phyloP scores from a whole-genome alignment of 2,113 vertebrate species.

The Procapra przewalskii region DNA sequence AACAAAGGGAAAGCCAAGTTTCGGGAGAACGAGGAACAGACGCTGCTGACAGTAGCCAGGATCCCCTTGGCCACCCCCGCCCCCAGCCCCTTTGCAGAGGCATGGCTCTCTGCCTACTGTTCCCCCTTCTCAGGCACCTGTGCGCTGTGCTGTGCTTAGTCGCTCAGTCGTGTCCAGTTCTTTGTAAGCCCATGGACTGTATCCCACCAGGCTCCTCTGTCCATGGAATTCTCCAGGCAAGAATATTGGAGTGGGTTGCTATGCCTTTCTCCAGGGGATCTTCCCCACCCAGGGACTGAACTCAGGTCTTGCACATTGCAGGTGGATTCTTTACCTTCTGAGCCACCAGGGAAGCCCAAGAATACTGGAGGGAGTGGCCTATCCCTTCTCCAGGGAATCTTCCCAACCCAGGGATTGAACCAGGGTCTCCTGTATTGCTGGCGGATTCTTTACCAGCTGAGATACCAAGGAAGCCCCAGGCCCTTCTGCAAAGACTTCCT shows the following conservation, averaged over 20 bases:
- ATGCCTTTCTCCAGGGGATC: not conserved
- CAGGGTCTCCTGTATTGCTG: not conserved
- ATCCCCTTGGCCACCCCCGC: not conserved
- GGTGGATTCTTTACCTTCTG: not conserved
- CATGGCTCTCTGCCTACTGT: too few relatives aligned
- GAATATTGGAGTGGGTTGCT: not conserved
- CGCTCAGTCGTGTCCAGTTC: not conserved
- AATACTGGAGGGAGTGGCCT: not conserved
- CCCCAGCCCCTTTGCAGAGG: not conserved
- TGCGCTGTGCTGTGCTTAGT: not conserved
- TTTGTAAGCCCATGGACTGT: not conserved
- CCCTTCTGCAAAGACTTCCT: too few relatives aligned
- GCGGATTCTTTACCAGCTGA: not conserved
- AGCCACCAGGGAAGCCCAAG: not conserved
- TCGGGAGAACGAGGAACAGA: accelerated
- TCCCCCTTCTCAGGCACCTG: not conserved
- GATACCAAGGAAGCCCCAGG: not conserved
- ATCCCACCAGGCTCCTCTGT: not conserved
- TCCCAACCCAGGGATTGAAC: not conserved
- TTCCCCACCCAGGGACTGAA: not conserved
- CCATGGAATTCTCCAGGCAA: not conserved
- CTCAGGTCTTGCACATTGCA: not conserved
- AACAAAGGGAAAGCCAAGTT: not conserved
- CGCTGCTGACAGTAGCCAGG: accelerated
- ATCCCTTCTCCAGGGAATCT: not conserved